Evolutionary conservation across 2,888 invertebrate species (phyloP), one percentile per base, ranked within the genome.

Genomic region (Agrochola lychnidis): DNA sequence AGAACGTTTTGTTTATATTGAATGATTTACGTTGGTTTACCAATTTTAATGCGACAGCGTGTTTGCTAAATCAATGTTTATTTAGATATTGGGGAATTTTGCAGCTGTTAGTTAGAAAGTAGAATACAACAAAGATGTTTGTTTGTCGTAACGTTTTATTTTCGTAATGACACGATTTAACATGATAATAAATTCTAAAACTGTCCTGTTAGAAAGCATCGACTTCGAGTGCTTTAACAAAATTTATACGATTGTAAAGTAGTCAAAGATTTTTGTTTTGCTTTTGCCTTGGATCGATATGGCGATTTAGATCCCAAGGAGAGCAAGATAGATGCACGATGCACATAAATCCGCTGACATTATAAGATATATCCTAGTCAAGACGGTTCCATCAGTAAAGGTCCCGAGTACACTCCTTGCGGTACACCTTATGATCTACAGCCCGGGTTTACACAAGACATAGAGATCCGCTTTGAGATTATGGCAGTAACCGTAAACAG

Each of bases 391-490:
- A 88, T 88, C 83, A 89, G 88, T 86, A 90, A 89, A 87, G 89
- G 89, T 84, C 89, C 89, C 84, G 89, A 79, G 83, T 83, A 73
- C 81, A 81, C 84, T 89, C 90, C 92, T 89, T 92, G 92, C 90
- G 92, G 93, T 90, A 91, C 88, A 76, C 91, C 89, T 89, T 93
- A 93, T 92, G 91, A 93, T 92, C 88, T 90, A 87, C 85, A 77
- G 81, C 76, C 78, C 76, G 72, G 77, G 76, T 79, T 83, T 85
- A 83, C 78, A 88, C 73, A 79, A 81, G 83, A 83, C 83, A 87
- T 85, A 87, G 77, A 92, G 92, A 93, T 93, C 90, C 90, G 87
- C 91, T 92, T 90, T 89, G 77, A 91, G 93, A 94, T 94, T 90
- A 92, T 85, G 81, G 87, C 83, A 86, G 85, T 81, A 87, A 88